Evolutionary conservation across 1,140 invertebrate species (phyloP), one percentile per base, ranked within the genome.

Genomic region (Hydropsyche tenuis): DNA sequence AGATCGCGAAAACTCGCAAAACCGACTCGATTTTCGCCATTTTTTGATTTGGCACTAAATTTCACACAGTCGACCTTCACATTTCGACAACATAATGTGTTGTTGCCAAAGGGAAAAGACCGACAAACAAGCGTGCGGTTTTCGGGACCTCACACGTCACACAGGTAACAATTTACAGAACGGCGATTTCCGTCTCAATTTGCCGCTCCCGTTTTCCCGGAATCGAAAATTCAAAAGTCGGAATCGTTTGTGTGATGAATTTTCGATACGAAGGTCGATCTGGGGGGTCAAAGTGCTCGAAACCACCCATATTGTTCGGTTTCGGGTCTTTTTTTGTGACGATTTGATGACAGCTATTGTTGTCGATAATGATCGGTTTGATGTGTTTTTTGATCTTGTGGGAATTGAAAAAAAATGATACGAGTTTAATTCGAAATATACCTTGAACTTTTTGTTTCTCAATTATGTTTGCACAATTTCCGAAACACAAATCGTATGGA

Each of bases 91-190:
- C 46, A 70, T 46, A 70, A 70, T 70, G 45, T 46, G 66, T 23
- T 16, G 23, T 27, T 60, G 12, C 56, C 48, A 70, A 37, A n/a
- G 45, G 16, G 25, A 18, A 70, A 70, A 12, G 16, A 48, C 68
- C 68, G 68, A 70, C 68, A 70, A 60, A 70, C 48, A 22, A 42
- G 22, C 23, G 18, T 70, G 68, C 68, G 68, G 68, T 70, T 70
- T 56, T 60, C 20, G 18, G 68, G 68, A 70, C 68, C 68, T 56
- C 68, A 70, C 68, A 70, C 68, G 45, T 37, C 30, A 37, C 30
- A 37, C 30, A 37, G 30, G 30, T 37, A 37, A 37, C 30, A 37
- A 37, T 37, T 37, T 37, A 37, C 30, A 3, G 9, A 37, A 37
- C 30, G 14, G 68, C 56, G 48, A 5, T 56, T 25, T 20, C 56